Evolutionary conservation across 2,113 vertebrate genomes (phyloP), one percentile per base, ranked within the genome.

Genomic region (Syngnathus floridae): DNA sequence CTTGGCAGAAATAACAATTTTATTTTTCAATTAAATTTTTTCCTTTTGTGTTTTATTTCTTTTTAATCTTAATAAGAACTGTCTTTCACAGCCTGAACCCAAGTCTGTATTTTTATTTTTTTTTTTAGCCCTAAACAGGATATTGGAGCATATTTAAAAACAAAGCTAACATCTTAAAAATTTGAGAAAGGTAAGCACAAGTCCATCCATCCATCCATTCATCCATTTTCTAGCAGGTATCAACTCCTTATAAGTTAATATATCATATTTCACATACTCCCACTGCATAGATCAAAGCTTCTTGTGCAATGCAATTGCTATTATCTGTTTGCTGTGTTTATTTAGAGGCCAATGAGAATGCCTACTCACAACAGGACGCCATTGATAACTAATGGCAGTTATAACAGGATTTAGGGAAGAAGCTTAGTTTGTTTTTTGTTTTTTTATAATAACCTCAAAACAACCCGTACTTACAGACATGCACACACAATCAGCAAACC

Each of bases 351-450:
- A 52, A 70, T 37, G 60, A 52, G 63, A 61, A 52, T 26, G 56
- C 57, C 64, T 4, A 38, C 48, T 66, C 66, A 43, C 75, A 70
- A 63, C 71, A 49, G 14, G 65, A 65, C 16, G 46, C 55, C 65
- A 65, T 62, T 70, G 71, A 73, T 77, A 35, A 43, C 69, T 78
- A 76, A 76, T 75, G 73, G 66, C 58, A 65, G 40, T 54, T 37
- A 52, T 74, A 67, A 75, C 64, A 71, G 62, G 73, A 81, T 77
- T 73, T 63, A 75, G 38, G 13, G 52, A 69, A 69, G 59, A 62
- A 52, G 41, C 49, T 63, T 21, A 74, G 54, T 57, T 26, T 26
- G 9, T 31, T 66, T 52, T 31, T 31, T 31, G 26, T 31, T 31
- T 51, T 36, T 65, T 66, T 52, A 60, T 73, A 61, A 75, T 72